Percentiles rank a stretch among this genome's conserved stretches.
phyloP scores from a whole-genome alignment of 2,113 vertebrate species.

The Eubucco bourcierii region DNA sequence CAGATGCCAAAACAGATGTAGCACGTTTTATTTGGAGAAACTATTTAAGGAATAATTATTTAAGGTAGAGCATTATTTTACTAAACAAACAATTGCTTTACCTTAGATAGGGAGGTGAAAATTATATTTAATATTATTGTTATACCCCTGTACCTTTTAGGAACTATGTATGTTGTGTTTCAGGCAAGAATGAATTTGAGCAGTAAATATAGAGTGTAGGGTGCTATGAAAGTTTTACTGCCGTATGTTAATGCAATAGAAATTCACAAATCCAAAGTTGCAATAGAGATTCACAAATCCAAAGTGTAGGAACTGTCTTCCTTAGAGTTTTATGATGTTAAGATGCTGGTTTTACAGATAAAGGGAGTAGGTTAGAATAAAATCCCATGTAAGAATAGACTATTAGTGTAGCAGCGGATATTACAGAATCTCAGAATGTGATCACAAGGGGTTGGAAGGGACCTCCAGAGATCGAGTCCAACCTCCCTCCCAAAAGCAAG shows the following conservation, averaged over 20 bases:
- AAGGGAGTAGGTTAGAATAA: background rate
- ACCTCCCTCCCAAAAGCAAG: no score
- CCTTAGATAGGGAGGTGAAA: background rate
- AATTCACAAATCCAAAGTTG: background rate
- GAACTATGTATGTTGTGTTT: background rate
- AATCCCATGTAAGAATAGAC: background rate
- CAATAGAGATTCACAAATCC: background rate
- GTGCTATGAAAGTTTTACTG: background rate
- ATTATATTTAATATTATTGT: background rate
- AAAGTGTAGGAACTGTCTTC: background rate
- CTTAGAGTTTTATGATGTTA: background rate
- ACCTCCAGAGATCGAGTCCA: no score
- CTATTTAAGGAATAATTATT: background rate
- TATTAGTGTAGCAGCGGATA: background rate
- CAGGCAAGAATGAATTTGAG: background rate
- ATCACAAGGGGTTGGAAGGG: no score
- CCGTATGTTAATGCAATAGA: background rate
- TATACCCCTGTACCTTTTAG: background rate
- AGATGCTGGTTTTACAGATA: background rate
- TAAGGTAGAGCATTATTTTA: background rate
- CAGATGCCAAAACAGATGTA: background rate
- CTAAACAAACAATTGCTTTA: background rate
- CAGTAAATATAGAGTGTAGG: background rate
- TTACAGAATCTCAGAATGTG: no score
- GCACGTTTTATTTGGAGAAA: background rate